These are phyloP conservation scores for Amniataba percoides DNA, from an alignment of 2,797 vertebrate genomes.

Conservation along the genomic window DNA sequence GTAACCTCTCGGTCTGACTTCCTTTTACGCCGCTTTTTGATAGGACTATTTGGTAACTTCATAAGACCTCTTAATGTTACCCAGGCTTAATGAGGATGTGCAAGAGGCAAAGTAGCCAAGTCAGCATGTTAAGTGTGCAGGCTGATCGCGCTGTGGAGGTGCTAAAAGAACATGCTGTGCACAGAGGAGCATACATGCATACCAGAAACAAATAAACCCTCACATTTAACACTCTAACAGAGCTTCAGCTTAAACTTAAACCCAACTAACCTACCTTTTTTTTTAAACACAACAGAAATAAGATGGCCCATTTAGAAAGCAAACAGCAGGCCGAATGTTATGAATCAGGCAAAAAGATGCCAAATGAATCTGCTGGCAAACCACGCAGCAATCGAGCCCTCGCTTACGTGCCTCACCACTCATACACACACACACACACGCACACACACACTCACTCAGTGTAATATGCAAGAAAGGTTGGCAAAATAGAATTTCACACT, in stretches of 20 bases:
- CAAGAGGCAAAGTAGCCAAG: slow-evolving; percentile 38
- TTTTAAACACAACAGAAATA: not conserved
- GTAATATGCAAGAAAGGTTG: slow-evolving; percentile 5
- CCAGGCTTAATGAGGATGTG: slow-evolving; percentile 48
- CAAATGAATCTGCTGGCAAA: slow-evolving; percentile 15
- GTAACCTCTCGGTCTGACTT: slow-evolving; percentile 28
- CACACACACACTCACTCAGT: not conserved
- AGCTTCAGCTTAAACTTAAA: not conserved
- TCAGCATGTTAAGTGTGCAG: slow-evolving; percentile 51
- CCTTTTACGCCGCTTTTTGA: slow-evolving; percentile 16
- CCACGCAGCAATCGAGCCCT: not conserved
- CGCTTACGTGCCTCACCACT: not conserved
- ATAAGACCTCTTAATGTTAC: not conserved
- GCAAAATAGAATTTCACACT: slow-evolving; percentile 49
- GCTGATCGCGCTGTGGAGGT: not conserved
- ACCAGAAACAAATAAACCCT: not conserved
- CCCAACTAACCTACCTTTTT: not conserved
- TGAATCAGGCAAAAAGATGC: slow-evolving; percentile 10
- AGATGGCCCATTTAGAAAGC: slow-evolving; percentile 18
- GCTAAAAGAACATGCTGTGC: slow-evolving; percentile 23
- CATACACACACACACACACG: not conserved
- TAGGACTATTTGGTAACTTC: not conserved
- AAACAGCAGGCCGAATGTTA: not conserved
- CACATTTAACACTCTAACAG: not conserved
- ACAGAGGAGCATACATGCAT: not conserved